phyloP scores from a whole-genome alignment of 2,888 invertebrate genomes.

The Lacanobia oleracea region DNA sequence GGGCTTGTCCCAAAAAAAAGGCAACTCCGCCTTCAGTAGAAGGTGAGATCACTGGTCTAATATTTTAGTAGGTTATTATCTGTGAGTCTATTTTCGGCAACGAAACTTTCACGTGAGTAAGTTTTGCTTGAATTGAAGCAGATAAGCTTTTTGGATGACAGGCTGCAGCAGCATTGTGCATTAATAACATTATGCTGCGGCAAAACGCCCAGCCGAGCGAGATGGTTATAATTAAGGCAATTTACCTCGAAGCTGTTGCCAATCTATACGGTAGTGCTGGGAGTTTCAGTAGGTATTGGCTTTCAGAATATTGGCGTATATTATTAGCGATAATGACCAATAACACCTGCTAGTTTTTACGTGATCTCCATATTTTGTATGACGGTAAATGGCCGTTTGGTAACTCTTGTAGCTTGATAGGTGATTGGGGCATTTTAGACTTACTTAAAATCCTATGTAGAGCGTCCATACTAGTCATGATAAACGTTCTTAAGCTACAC shows the following conservation, averaged over 20 bases:
- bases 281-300: background rate
- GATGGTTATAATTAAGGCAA: constrained; percentile 12
- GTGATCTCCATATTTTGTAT: background rate
- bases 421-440: background rate
- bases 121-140: background rate
- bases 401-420: background rate
- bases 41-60: background rate
- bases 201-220: background rate
- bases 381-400: background rate
- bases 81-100: background rate
- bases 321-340: background rate
- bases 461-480: too few relatives aligned
- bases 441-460: too few relatives aligned
- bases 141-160: background rate
- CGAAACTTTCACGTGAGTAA: background rate
- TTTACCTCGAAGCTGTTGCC: constrained; percentile 1
- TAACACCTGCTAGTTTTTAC: too few relatives aligned
- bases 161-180: background rate
- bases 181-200: background rate
- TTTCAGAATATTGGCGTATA: background rate
- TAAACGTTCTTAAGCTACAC: background rate
- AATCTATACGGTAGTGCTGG: background rate
- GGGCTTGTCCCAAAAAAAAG: too few relatives aligned
- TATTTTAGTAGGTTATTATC: background rate
- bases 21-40: too few relatives aligned